phyloP scores from a whole-genome alignment of 1,140 invertebrate genomes.

The Drosophila arawakana region DNA sequence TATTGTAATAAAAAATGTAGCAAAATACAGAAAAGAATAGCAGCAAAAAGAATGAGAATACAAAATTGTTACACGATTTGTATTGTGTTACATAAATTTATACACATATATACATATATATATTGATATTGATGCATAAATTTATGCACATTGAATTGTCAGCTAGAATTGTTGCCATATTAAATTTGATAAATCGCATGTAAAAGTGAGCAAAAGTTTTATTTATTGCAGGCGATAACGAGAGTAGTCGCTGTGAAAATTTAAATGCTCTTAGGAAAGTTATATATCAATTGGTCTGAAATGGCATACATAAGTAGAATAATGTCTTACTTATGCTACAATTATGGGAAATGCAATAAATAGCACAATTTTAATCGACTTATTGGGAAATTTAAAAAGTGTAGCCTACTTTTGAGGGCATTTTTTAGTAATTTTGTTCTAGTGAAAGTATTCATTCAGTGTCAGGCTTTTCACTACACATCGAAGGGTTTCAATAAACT shows the following conservation, averaged over 20 bases:
- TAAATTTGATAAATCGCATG: slow-evolving; percentile 64
- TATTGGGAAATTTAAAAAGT: too few species aligned
- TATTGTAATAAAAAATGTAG: slow-evolving; percentile 40
- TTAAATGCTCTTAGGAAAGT: neutral
- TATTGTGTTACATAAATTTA: slow-evolving; percentile 16
- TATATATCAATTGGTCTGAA: too few species aligned
- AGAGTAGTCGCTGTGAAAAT: neutral
- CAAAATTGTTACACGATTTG: slow-evolving; percentile 41
- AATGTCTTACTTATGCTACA: too few species aligned
- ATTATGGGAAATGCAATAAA: too few species aligned
- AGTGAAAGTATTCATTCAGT: too few species aligned
- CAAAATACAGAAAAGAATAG: too few species aligned
- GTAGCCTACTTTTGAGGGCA: too few species aligned
- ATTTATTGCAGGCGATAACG: slow-evolving; percentile 36
- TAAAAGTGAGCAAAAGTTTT: slow-evolving; percentile 47
- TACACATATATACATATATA: neutral
- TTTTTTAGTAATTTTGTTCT: too few species aligned
- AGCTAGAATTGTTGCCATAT: slow-evolving; percentile 61
- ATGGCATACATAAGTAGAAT: too few species aligned
- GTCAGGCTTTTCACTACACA: too few species aligned
- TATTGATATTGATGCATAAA: slow-evolving; percentile 41
- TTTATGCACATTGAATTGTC: slow-evolving; percentile 65
- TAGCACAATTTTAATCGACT: too few species aligned
- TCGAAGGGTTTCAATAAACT: neutral
- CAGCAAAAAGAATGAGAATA: neutral